Evolutionary conservation across 2,113 vertebrate genomes (phyloP).

Genomic region (Cebidichthys violaceus): DNA sequence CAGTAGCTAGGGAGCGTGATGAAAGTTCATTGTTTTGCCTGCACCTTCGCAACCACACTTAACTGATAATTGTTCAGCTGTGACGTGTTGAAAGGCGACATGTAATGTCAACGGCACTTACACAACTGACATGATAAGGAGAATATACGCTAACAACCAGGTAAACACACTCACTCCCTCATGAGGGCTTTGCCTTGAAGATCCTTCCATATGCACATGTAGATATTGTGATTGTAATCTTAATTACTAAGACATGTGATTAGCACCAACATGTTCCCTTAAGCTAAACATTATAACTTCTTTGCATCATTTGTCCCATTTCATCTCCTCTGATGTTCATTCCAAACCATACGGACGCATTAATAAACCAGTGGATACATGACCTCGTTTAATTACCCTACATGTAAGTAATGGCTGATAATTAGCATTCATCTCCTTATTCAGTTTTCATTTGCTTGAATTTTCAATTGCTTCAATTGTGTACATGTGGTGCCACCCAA

Average conservation of each 20-base stretch:
- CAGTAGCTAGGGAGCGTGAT: not conserved
- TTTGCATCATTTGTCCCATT: not conserved
- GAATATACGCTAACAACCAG: not conserved
- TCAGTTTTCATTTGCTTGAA: not conserved
- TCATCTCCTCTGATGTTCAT: not conserved
- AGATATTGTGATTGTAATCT: not conserved
- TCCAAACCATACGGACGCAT: not conserved
- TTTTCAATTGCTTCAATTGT: not conserved
- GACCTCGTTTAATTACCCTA: not conserved
- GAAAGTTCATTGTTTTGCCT: not conserved
- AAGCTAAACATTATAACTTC: not conserved
- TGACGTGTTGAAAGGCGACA: not conserved
- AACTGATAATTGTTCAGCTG: conserved; percentile 2
- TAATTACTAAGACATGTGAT: not conserved
- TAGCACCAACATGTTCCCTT: not conserved
- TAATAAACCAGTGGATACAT: not conserved
- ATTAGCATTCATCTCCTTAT: not conserved
- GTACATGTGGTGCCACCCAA: not conserved
- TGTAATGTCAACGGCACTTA: not conserved
- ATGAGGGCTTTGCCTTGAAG: not conserved
- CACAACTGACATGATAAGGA: not conserved
- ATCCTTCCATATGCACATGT: not conserved
- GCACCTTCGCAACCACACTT: not conserved
- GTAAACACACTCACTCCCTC: not conserved
- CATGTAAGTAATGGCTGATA: not conserved